These are phyloP conservation scores for Riptortus pedestris DNA, from an alignment of 1,140 invertebrate genomes.

Conservation along the genomic window DNA sequence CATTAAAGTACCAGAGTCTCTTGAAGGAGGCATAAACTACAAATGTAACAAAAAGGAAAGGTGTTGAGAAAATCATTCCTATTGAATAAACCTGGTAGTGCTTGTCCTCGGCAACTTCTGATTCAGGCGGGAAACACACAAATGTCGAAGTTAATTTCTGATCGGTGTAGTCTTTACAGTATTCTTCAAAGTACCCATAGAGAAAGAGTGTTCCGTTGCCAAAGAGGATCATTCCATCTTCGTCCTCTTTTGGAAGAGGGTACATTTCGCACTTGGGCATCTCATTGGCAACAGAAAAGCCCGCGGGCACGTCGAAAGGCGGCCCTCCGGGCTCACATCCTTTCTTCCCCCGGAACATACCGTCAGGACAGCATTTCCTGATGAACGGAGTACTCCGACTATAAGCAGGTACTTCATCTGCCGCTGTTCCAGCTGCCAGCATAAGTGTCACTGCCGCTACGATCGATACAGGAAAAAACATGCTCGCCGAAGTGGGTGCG, in stretches of 20 bases:
- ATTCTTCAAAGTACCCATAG: not conserved
- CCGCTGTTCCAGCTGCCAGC: too few relatives aligned
- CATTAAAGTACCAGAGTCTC: not conserved
- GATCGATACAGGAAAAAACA: too few relatives aligned
- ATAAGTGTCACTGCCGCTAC: too few relatives aligned
- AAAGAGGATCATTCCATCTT: not conserved
- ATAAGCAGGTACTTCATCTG: too few relatives aligned
- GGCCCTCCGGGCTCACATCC: not conserved
- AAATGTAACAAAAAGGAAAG: not conserved
- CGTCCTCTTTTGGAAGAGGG: not conserved
- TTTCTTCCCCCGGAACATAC: not conserved
- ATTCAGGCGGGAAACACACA: conserved; percentile 32
- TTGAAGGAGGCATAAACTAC: not conserved
- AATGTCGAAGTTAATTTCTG: conserved; percentile 30
- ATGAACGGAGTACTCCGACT: not conserved
- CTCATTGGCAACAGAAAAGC: not conserved
- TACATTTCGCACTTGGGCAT: not conserved
- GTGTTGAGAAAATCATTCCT: not conserved
- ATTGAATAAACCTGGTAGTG: conserved; percentile 19
- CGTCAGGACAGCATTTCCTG: not conserved
- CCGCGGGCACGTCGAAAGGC: not conserved
- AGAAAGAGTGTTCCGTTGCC: not conserved
- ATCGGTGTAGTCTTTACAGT: not conserved
- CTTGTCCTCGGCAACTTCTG: conserved; percentile 6
- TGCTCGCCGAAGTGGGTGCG: too few relatives aligned